Conservation (phyloP, 2,888 invertebrate genomes). For the Caenorhabditis sp. region DNA sequence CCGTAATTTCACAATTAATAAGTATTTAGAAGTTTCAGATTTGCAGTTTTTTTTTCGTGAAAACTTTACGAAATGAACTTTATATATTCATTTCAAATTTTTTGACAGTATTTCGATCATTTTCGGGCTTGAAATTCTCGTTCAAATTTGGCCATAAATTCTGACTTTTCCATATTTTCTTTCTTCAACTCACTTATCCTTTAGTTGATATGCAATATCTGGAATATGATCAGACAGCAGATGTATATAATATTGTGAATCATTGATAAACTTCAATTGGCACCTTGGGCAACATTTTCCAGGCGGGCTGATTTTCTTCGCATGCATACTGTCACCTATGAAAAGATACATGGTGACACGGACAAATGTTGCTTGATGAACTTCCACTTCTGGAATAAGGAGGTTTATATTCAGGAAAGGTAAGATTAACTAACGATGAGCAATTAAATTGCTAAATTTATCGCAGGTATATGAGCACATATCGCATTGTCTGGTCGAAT, state of each 20-base stretch:
- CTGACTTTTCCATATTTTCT: no score
- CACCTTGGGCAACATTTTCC: constrained; percentile 8
- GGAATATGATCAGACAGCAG: neutral
- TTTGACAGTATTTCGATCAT: no score
- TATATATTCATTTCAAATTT: no score
- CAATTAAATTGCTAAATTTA: neutral
- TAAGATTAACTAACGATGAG: neutral
- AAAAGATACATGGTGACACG: constrained; percentile 3
- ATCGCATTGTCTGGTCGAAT: neutral
- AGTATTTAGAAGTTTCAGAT: no score
- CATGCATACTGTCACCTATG: neutral
- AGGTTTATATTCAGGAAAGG: neutral
- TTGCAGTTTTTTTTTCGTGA: no score
- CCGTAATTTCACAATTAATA: no score
- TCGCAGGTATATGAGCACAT: neutral
- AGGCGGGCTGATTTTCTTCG: neutral
- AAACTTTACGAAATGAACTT: no score
- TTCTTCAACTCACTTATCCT: constrained; percentile 14
- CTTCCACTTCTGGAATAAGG: neutral
- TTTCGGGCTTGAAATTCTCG: no score
- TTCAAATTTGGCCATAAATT: no score
- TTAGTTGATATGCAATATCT: neutral
- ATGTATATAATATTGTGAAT: neutral
- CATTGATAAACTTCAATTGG: neutral
- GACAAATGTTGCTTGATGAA: neutral